Conservation (phyloP, 2,888 invertebrate species). For the Eumerus sabulonum region DNA sequence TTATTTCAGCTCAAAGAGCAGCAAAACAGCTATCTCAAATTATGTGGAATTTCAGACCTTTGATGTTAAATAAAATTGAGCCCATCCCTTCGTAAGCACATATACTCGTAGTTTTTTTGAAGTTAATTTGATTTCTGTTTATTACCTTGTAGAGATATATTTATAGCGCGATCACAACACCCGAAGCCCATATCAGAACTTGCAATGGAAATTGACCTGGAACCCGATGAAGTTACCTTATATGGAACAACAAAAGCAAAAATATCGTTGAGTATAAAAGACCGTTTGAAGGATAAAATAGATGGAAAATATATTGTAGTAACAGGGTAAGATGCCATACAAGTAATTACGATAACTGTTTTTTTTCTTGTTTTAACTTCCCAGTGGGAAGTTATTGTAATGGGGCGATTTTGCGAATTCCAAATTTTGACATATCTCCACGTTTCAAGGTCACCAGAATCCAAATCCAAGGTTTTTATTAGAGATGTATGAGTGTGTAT, state of each 20-base stretch:
- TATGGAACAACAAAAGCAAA: constrained; percentile 98
- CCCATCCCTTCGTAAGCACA: constrained; percentile 92
- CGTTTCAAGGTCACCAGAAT: no score
- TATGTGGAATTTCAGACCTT: constrained; percentile 86
- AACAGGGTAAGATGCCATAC: constrained; percentile 87
- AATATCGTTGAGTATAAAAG: constrained; percentile 88
- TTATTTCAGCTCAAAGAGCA: constrained; percentile 87
- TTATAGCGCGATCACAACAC: constrained; percentile 91
- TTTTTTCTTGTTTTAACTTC: no score
- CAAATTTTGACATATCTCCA: no score
- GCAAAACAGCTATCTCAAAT: constrained; percentile 80
- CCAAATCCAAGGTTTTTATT: no score
- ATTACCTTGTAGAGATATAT: constrained; percentile 87
- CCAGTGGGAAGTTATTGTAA: no score
- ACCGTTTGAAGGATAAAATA: constrained; percentile 84
- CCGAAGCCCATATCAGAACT: constrained; percentile 90
- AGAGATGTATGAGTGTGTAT: no score
- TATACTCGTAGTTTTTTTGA: background rate
- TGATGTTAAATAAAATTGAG: constrained; percentile 82
- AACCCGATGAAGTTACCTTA: constrained; percentile 88
- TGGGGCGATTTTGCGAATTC: no score
- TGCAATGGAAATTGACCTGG: constrained; percentile 91
- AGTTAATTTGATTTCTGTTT: background rate
- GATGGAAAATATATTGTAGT: constrained; percentile 97
- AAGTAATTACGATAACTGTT: background rate